Evolutionary conservation across 2,113 vertebrate species (phyloP), one percentile per base, ranked within the genome.

Genomic region (Phyllostomus discolor): DNA sequence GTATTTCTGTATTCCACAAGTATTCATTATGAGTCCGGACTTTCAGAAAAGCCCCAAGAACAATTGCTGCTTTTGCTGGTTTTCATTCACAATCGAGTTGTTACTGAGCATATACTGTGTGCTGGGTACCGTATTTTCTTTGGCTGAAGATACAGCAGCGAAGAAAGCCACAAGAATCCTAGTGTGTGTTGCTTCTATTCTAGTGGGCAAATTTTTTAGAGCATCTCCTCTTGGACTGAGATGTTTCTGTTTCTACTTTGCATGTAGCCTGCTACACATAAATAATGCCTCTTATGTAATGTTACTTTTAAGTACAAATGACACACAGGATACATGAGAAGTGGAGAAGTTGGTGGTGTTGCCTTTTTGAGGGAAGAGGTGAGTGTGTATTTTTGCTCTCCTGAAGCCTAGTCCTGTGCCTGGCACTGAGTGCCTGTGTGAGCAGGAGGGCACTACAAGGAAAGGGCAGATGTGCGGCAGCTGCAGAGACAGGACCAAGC

Each of bases 141-240:
- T 57, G 48, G 11, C 16, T 57, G 28, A 69, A 41, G n/a, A 5
- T 3, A 38, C 2, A 54, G 70, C 54, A 54, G 38, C 1, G 28
- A 43, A 24, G 70, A 59, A 41, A 66, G n/a, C 64, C 8, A 7
- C 5, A 41, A 5, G 1, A 35, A 2, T 7, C 33, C 4, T 2
- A 15, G 48, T 19, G 22, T 5, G 10, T 7, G 7, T 31, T 41
- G 8, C n/a, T 81, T 9, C 50, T 2, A 0, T 9, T 26, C 31
- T 14, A 9, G n/a, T 15, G 9, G 3, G 19, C 2, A 12, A 3
- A 17, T 4, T 9, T 69, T 11, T 33, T 31, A 7, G 10, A 17
- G 1, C 8, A 0, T 16, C 6, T 41, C 19, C 24, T 31, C 7
- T 7, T 3, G 9, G 3, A 26, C 31, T 54, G 10, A n/a, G 52